Conservation (phyloP, 2,113 vertebrate species). For the Glaucidium brasilianum region DNA sequence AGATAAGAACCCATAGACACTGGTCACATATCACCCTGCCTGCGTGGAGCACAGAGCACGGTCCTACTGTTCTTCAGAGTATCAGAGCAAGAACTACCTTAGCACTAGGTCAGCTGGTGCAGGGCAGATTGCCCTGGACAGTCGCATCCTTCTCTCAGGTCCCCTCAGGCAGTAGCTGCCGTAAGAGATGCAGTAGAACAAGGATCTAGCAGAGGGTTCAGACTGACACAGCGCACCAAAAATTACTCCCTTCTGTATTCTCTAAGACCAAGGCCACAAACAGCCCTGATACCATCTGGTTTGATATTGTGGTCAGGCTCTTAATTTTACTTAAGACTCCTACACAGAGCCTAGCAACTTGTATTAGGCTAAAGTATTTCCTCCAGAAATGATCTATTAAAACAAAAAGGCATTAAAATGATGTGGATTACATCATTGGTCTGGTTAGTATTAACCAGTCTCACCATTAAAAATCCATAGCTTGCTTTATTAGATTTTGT, state of each 20-base stretch:
- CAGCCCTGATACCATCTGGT: not conserved
- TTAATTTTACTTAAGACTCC: not conserved
- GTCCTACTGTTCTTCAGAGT: not conserved
- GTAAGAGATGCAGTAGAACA: not conserved
- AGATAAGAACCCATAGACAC: not conserved
- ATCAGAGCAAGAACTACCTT: not conserved
- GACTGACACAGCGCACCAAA: not conserved
- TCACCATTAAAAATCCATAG: not conserved
- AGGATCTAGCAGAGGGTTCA: not conserved
- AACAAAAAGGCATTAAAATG: not conserved
- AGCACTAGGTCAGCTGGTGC: not conserved
- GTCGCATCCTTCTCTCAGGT: not conserved
- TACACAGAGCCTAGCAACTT: not conserved
- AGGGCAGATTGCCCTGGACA: rapidly evolving
- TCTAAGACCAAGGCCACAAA: not conserved
- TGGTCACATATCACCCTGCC: not conserved
- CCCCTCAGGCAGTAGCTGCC: not conserved
- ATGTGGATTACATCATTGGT: not conserved
- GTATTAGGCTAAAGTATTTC: not conserved
- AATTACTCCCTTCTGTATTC: not conserved
- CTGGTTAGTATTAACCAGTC: not conserved
- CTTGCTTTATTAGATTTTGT: not conserved
- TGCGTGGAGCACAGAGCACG: not conserved
- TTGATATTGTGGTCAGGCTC: not conserved
- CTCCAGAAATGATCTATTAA: not conserved